Evolutionary conservation across 2,113 vertebrate species (phyloP).

Genomic region (Megaceryle torquata): DNA sequence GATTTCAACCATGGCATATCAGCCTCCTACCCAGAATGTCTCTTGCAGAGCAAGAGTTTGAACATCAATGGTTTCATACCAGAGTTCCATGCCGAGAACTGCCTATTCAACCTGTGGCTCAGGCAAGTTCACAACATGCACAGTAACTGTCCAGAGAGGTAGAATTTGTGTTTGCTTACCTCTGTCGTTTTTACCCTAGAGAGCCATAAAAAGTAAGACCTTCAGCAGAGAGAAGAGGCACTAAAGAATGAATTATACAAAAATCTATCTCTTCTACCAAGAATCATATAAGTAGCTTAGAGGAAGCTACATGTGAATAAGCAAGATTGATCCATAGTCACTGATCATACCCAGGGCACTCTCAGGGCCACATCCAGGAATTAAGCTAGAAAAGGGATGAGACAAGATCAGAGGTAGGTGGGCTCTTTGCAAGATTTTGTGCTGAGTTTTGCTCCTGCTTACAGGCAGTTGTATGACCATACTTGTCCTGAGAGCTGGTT

Average conservation of each 20-base stretch:
- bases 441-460: neutral
- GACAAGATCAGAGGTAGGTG: neutral
- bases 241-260: neutral
- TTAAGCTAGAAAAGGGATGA: neutral
- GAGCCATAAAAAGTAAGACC: neutral
- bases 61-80: neutral
- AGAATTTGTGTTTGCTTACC: neutral
- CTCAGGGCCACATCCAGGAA: neutral
- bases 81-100: neutral
- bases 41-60: neutral
- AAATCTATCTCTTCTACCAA: neutral
- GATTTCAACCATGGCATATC: neutral
- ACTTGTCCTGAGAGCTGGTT: neutral
- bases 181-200: neutral
- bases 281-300: neutral
- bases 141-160: neutral
- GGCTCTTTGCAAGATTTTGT: neutral
- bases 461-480: accelerated
- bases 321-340: neutral
- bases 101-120: neutral
- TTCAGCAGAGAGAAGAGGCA: neutral
- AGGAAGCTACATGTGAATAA: neutral
- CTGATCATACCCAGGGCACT: neutral
- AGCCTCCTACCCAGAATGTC: neutral
- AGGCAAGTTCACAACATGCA: neutral